Evolutionary conservation across 2,113 vertebrate genomes (phyloP), one percentile per base, ranked within the genome.

Genomic region (Chaetorhynchus papuensis): DNA sequence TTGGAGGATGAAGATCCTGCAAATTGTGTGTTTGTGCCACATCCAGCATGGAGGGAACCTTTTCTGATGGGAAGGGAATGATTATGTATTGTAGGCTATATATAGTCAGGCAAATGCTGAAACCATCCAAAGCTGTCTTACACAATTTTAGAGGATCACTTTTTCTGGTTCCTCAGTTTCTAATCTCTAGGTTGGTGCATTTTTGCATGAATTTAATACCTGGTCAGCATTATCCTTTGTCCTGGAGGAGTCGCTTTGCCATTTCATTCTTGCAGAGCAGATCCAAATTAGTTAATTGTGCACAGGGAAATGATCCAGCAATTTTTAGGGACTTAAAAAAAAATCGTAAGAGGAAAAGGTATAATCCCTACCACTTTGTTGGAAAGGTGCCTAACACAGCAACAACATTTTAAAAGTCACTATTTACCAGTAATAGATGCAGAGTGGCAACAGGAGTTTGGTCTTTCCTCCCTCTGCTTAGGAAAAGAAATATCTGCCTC

Each of bases 121-220:
- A 84, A 90, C 10, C 33, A 28, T 82, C 61, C 57, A 69, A 90
- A 93, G 56, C 42, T 57, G 42, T 45, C 41, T 72, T 71, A 35
- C 59, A 83, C 70, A 81, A 11, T 91, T 87, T 63, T 42, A 57
- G 49, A 87, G 19, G 35, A 96, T 89, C 83, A 71, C 37, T 94
- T 92, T 94, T 56, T 77, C 70, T 87, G 66, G 56, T 92, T 90
- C 65, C 64, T 96, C 92, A 50, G 41, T 96, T 89, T 95, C 92
- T 96, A 54, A 86, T 92, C 89, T 85, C 60, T 65, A 80, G 79
- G 72, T 72, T 1, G 0, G 47, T 54, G 57, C 86, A 85, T 84
- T 95, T 96, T 95, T 94, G 87, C 82, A 85, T 87, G 69, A 89
- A 84, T 96, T 90, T 75, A 86, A 94, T 93, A 95, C 83, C 54